These are phyloP conservation scores for Varanus salvator DNA, from an alignment of 2,113 vertebrate species.

Conservation along the genomic window DNA sequence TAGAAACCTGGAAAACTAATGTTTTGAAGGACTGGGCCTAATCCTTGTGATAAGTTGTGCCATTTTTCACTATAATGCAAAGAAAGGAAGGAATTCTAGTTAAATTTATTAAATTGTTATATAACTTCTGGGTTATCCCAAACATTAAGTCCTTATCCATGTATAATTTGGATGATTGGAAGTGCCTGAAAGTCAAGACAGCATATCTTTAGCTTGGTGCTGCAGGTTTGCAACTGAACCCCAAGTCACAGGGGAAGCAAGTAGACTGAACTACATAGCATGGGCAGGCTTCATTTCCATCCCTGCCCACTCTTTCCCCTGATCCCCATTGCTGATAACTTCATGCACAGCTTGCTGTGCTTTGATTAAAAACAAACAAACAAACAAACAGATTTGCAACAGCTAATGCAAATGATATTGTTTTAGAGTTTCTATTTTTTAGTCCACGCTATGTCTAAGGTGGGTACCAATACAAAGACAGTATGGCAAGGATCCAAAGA, in stretches of 20 bases:
- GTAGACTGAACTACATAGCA: background rate
- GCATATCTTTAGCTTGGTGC: background rate
- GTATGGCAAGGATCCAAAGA: background rate
- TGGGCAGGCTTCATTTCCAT: background rate
- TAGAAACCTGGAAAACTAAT: constrained; percentile 34
- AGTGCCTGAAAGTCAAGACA: background rate
- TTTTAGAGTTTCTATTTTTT: background rate
- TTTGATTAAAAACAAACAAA: too few species aligned
- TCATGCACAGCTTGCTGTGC: background rate
- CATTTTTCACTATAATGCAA: constrained; percentile 52
- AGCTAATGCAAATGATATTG: background rate
- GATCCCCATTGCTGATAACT: background rate
- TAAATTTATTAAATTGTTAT: background rate
- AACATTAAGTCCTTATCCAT: background rate
- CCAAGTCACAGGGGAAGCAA: background rate
- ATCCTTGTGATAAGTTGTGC: constrained; percentile 40
- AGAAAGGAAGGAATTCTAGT: constrained; percentile 36
- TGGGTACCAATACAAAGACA: background rate
- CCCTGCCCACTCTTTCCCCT: background rate
- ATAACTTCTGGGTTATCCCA: constrained; percentile 7
- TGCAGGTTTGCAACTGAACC: background rate
- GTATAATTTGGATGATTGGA: background rate
- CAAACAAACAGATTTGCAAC: too few species aligned
- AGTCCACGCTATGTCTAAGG: background rate
- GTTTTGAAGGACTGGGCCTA: constrained; percentile 44